These are phyloP conservation scores for Lepidostoma basale DNA, from an alignment of 1,140 invertebrate species.

Conservation along the genomic window DNA sequence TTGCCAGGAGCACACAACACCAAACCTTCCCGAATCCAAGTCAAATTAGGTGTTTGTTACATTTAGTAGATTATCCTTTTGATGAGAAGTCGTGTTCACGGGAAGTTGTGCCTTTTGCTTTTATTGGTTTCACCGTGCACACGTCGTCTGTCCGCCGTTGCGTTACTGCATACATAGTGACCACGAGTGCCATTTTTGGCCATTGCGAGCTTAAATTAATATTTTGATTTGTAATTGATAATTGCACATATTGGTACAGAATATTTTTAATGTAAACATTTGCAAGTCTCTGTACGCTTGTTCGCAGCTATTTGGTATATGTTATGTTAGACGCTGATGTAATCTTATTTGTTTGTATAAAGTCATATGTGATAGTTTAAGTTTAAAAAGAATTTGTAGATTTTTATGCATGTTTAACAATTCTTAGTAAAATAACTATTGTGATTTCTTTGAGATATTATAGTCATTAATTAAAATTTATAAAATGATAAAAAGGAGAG, in stretches of 20 bases:
- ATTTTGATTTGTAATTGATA: slow-evolving; percentile 3
- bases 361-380: too few relatives aligned
- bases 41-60: too few relatives aligned
- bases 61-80: too few relatives aligned
- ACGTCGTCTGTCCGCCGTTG: background rate
- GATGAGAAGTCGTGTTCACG: too few relatives aligned
- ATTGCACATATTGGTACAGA: background rate
- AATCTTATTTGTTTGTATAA: too few relatives aligned
- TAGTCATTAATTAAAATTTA: background rate
- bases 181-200: slow-evolving; percentile 29
- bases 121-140: slow-evolving; percentile 1
- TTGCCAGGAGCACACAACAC: too few relatives aligned
- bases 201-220: slow-evolving; percentile 21
- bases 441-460: slow-evolving; percentile 13
- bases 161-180: background rate
- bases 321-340: too few relatives aligned
- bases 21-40: too few relatives aligned
- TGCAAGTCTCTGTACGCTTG: background rate
- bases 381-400: too few relatives aligned
- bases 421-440: background rate
- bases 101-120: slow-evolving; percentile 30
- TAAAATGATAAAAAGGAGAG: too few relatives aligned
- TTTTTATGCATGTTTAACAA: slow-evolving; percentile 1
- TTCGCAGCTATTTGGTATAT: background rate
- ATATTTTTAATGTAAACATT: too few relatives aligned